Evolutionary conservation across 2,888 invertebrate genomes (phyloP), one percentile per base, ranked within the genome.

Genomic region (Ophioninae sp.): DNA sequence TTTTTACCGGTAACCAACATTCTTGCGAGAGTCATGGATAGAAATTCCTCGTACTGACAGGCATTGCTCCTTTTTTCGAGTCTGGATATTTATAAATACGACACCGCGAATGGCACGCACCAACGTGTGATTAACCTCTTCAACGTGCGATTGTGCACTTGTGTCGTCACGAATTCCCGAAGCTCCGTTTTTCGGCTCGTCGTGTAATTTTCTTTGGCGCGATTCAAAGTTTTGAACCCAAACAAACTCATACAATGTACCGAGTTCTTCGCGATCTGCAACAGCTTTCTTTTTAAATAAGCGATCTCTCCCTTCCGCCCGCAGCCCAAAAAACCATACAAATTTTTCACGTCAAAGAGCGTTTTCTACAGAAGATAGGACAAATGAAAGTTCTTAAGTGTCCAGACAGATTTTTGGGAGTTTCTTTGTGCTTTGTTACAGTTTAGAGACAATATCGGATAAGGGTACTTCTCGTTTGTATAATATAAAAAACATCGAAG

Each of bases 1-100:
- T 39, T 74, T 74, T 74, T 74, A 59, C 62, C 59, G 61, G 21
- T 73, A 62, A 17, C 13, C 7, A 74, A 39, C 44, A 74, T 30
- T 44, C 41, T 62, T 62, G n/a, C 23, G 23, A 41, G 44, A 73
- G 44, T 73, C 41, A 41, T 50, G 10, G 41, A 50, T 62, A 30
- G n/a, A 62, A 44, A 74, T 62, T 74, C 62, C n/a, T 50, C 44
- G 73, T 64, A 20, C 23, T 62, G 30, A 64, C 61, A 10, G 41
- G 20, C 59, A 37, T 50, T n/a, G 23, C 30, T 62, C 37, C n/a
- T 62, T 21, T 21, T 23, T 62, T 23, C 39, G 57, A 39, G 10
- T 41, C 61, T 23, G 61, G 20, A 61, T 61, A 44, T 23, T 61
- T 41, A 61, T 72, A 41, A 64, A 50, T 50, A 17, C 50, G 50